phyloP scores from a whole-genome alignment of 2,888 invertebrate species.

The Callyntrura sp. region DNA sequence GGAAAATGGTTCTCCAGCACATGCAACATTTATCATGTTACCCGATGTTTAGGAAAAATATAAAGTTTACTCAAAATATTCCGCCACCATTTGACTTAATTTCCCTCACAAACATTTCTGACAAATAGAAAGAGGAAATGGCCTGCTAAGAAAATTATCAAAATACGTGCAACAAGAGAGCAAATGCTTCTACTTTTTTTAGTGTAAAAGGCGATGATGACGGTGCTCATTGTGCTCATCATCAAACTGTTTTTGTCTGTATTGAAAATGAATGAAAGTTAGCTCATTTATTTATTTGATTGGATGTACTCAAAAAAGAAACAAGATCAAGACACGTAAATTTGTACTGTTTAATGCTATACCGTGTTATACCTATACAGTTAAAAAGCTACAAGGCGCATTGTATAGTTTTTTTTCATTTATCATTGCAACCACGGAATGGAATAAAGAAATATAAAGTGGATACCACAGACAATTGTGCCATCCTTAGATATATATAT shows the following conservation, averaged over 20 bases:
- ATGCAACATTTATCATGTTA: constrained; percentile 54
- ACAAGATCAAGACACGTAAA: not conserved
- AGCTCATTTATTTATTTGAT: constrained; percentile 68
- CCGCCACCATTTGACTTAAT: constrained; percentile 16
- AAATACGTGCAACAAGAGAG: not conserved
- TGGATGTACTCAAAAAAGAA: constrained; percentile 22
- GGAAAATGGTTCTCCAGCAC: too few species aligned
- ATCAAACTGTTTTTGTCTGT: not conserved
- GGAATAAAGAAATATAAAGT: not conserved
- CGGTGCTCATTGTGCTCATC: not conserved
- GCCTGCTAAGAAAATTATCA: constrained; percentile 52
- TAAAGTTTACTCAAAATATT: constrained; percentile 36
- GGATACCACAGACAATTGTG: not conserved
- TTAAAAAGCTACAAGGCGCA: not conserved
- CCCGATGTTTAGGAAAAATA: not conserved
- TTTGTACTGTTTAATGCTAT: not conserved
- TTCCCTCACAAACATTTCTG: not conserved
- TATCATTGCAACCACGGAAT: constrained; percentile 40
- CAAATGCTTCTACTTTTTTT: not conserved
- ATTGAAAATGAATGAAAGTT: constrained; percentile 40
- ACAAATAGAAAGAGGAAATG: constrained; percentile 66
- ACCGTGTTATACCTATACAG: not conserved
- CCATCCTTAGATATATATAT: not conserved
- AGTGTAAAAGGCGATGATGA: not conserved
- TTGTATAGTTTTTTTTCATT: constrained; percentile 47